phyloP scores from a whole-genome alignment of 2,888 invertebrate species.

The Cantharis nigra region DNA sequence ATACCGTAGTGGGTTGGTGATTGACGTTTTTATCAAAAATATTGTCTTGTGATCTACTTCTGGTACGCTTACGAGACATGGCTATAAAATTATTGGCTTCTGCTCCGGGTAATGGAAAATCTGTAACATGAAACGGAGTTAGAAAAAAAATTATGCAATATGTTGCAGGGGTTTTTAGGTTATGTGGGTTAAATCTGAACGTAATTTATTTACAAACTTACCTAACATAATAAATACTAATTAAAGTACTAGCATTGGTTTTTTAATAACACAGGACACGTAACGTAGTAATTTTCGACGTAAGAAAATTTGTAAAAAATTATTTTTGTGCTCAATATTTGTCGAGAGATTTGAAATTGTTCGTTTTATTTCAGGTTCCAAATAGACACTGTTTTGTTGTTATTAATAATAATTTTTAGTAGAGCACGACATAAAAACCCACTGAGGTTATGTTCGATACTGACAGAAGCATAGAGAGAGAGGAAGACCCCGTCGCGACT shows the following conservation, averaged over 20 bases:
- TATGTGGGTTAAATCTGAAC: background rate
- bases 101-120: slow-evolving; percentile 14
- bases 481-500: background rate
- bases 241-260: background rate
- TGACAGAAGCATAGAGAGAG: background rate
- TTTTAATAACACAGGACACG: background rate
- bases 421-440: background rate
- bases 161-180: background rate
- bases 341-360: background rate
- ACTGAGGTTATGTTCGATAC: background rate
- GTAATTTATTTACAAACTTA: background rate
- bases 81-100: slow-evolving; percentile 17
- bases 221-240: background rate
- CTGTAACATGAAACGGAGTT: background rate
- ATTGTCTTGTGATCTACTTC: slow-evolving; percentile 52
- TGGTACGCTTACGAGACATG: slow-evolving; percentile 54
- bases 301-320: background rate
- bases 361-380: background rate
- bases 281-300: background rate
- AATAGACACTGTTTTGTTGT: background rate
- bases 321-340: background rate
- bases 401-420: background rate
- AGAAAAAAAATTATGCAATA: background rate
- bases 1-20: slow-evolving; percentile 25
- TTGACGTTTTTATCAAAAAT: slow-evolving; percentile 7